Conservation (phyloP, 2,113 vertebrate species). For the Morone chrysops region DNA sequence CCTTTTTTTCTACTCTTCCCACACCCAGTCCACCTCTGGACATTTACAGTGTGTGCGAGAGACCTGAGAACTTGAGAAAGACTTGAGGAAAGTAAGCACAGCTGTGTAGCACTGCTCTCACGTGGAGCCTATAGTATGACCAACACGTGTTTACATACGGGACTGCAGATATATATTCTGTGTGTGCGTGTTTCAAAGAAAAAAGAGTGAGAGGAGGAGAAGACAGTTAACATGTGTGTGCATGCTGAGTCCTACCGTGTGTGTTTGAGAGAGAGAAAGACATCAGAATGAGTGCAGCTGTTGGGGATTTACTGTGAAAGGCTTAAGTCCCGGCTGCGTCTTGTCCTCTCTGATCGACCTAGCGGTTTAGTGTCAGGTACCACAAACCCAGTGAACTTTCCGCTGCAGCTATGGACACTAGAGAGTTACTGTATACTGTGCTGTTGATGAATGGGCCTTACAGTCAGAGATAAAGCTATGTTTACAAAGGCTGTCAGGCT, state of each 20-base stretch:
- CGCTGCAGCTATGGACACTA: constrained; percentile 44
- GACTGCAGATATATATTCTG: constrained; percentile 32
- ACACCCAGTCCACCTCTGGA: constrained; percentile 52
- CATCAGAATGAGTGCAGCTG: constrained; percentile 83
- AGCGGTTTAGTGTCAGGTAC: constrained; percentile 81
- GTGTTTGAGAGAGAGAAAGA: constrained; percentile 52
- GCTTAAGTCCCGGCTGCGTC: constrained; percentile 80
- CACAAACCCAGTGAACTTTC: constrained; percentile 79
- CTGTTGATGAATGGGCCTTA: constrained; percentile 46
- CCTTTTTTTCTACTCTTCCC: constrained; percentile 43
- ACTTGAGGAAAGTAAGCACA: constrained; percentile 73
- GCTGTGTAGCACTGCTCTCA: constrained; percentile 75
- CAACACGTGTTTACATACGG: constrained; percentile 72
- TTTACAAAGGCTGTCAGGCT: constrained; percentile 55
- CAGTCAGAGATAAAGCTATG: constrained; percentile 44
- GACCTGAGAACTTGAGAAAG: constrained; percentile 69
- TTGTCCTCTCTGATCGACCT: constrained; percentile 80
- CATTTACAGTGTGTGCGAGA: constrained; percentile 55
- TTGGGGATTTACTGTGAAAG: constrained; percentile 81
- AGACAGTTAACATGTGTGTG: constrained; percentile 40
- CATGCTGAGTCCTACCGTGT: constrained; percentile 16
- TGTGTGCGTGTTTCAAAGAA: constrained; percentile 23
- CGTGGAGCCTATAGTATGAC: constrained; percentile 68
- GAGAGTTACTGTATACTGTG: constrained; percentile 57
- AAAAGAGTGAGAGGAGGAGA: constrained; percentile 16